Percentiles rank a stretch among this genome's conserved stretches.
Evolutionary conservation across 2,113 vertebrate species (phyloP).

Genomic region (Syngnathoides biaculeatus): DNA sequence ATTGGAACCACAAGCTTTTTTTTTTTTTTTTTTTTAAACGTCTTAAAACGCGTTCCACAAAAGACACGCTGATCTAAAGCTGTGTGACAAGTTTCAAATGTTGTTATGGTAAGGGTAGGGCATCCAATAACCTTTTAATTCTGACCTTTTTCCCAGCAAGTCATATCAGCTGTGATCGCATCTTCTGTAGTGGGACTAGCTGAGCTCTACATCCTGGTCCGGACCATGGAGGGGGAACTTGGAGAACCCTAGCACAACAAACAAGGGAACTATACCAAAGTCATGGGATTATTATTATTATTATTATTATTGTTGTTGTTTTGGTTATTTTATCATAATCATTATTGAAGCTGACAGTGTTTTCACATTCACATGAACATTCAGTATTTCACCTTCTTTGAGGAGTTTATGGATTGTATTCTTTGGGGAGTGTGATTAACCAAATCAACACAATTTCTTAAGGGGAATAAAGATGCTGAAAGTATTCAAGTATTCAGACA

Average conservation of each 20-base stretch:
- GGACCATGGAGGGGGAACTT: conserved; percentile 88
- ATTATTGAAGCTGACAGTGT: neutral
- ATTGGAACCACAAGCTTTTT: no score
- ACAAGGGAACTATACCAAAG: neutral
- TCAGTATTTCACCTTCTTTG: neutral
- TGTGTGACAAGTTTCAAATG: neutral
- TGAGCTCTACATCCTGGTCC: conserved; percentile 92
- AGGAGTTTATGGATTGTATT: neutral
- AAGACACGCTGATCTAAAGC: neutral
- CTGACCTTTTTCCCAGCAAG: conserved; percentile 63
- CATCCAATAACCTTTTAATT: neutral
- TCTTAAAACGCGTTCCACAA: neutral
- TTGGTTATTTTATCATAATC: no score
- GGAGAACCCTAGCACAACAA: conserved; percentile 77
- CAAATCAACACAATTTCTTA: no score
- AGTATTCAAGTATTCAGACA: no score
- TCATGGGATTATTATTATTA: neutral
- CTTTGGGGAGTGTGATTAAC: neutral
- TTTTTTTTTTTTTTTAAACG: no score
- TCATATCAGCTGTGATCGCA: conserved; percentile 85
- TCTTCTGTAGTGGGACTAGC: conserved; percentile 94
- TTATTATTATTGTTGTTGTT: no score
- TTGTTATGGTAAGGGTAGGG: neutral
- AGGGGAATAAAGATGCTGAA: no score
- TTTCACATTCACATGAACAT: neutral